These are phyloP conservation scores for Tetragnatha versicolor DNA, from an alignment of 1,140 invertebrate species.

Conservation along the genomic window DNA sequence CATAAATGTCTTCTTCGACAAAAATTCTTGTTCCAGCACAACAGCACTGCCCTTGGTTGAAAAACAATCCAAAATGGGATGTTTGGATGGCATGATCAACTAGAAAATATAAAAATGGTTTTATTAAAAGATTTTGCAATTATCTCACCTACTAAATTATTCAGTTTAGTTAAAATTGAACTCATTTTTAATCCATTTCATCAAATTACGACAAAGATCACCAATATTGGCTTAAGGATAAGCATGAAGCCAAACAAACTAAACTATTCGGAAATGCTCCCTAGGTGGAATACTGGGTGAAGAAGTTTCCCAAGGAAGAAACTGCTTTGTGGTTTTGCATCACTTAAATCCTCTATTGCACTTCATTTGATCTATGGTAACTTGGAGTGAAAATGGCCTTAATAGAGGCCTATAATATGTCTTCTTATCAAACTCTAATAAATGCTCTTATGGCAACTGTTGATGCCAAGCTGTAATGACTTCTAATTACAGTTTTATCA, in stretches of 20 bases:
- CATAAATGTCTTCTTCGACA: constrained; percentile 81
- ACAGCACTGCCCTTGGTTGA: constrained; percentile 80
- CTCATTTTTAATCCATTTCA: not conserved
- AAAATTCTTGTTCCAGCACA: constrained; percentile 89
- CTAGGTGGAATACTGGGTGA: not conserved
- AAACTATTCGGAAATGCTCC: not conserved
- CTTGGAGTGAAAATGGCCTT: too few species aligned
- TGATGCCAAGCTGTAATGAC: not conserved
- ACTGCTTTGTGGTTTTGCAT: too few species aligned
- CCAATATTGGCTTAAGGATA: not conserved
- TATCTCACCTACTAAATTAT: too few species aligned
- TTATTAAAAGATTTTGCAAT: too few species aligned
- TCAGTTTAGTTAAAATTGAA: not conserved
- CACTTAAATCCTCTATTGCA: too few species aligned
- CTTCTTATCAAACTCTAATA: too few species aligned
- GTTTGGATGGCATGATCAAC: constrained; percentile 83
- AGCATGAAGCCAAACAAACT: not conserved
- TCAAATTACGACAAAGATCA: not conserved
- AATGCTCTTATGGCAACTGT: not conserved
- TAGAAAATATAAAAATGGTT: constrained; percentile 31
- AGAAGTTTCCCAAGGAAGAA: too few species aligned
- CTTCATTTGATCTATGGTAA: too few species aligned
- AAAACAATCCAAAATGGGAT: constrained; percentile 80
- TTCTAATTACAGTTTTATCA: not conserved
- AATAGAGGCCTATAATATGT: too few species aligned